phyloP scores from a whole-genome alignment of 2,888 invertebrate species.

The Osmoderma eremita region DNA sequence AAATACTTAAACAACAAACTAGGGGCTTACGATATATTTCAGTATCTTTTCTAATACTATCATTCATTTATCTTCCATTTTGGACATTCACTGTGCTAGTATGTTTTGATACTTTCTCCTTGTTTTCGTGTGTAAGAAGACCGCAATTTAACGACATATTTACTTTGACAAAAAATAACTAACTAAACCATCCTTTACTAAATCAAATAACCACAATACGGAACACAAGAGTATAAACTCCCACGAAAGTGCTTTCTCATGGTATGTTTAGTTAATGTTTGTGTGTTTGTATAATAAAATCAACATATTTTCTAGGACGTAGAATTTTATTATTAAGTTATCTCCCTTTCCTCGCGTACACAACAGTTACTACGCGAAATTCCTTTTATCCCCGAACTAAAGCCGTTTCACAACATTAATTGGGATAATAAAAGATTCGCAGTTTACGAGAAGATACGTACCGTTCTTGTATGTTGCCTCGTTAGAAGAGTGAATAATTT shows the following conservation, averaged over 20 bases:
- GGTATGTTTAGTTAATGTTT: not conserved
- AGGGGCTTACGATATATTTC: too few species aligned
- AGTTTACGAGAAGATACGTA: not conserved
- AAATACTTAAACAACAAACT: too few species aligned
- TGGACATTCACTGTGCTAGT: too few species aligned
- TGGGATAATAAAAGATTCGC: not conserved
- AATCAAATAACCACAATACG: conserved; percentile 11
- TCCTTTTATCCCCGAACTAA: not conserved
- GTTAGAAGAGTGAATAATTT: too few species aligned
- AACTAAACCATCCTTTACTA: not conserved
- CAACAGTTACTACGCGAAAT: not conserved
- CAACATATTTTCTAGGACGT: not conserved
- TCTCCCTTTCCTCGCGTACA: not conserved
- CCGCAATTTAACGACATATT: too few species aligned
- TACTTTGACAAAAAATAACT: too few species aligned
- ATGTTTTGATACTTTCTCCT: too few species aligned
- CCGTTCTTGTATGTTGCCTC: too few species aligned
- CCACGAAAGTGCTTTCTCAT: not conserved
- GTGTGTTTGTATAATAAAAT: conserved; percentile 7
- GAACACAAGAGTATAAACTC: not conserved
- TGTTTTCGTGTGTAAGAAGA: too few species aligned
- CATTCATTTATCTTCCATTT: too few species aligned
- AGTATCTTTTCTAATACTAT: too few species aligned
- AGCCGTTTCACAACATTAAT: conserved; percentile 5
- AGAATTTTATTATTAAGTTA: conserved; percentile 19